These are phyloP conservation scores for Grapholita molesta DNA, from an alignment of 1,140 invertebrate species.

Conservation along the genomic window DNA sequence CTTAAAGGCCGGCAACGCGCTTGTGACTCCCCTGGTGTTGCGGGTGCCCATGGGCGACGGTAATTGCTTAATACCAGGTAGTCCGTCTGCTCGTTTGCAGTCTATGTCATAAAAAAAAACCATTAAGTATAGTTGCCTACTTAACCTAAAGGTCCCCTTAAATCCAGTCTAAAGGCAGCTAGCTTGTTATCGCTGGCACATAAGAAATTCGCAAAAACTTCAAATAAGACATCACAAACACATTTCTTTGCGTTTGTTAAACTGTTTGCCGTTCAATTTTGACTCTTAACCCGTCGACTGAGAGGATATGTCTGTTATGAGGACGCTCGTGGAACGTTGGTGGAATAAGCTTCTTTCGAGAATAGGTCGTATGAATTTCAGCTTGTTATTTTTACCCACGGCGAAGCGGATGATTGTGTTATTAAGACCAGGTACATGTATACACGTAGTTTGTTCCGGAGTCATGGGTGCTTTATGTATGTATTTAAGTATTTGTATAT, in stretches of 20 bases:
- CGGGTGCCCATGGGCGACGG: too few species aligned
- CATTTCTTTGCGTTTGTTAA: not conserved
- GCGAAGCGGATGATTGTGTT: not conserved
- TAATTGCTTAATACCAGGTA: too few species aligned
- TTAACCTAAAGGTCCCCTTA: not conserved
- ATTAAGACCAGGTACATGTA: too few species aligned
- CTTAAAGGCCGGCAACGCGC: too few species aligned
- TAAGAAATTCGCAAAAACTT: not conserved
- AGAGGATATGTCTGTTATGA: not conserved
- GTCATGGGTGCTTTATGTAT: too few species aligned
- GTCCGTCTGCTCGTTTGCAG: too few species aligned
- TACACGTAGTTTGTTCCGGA: too few species aligned
- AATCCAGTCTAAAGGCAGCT: not conserved
- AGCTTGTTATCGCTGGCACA: constrained; percentile 9
- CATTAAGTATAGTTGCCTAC: not conserved
- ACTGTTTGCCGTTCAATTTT: not conserved
- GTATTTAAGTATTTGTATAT: too few species aligned
- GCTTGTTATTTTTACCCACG: constrained; percentile 10
- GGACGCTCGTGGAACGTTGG: not conserved
- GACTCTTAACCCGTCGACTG: not conserved
- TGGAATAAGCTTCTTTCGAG: not conserved
- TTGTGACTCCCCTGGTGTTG: too few species aligned
- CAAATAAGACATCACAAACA: not conserved
- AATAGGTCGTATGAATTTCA: not conserved
- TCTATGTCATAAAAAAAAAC: not conserved